A percentile compares a stretch with the other conserved stretches of the same genome.
phyloP scores from a whole-genome alignment of 2,797 vertebrate species.

The Lepus townsendii region DNA sequence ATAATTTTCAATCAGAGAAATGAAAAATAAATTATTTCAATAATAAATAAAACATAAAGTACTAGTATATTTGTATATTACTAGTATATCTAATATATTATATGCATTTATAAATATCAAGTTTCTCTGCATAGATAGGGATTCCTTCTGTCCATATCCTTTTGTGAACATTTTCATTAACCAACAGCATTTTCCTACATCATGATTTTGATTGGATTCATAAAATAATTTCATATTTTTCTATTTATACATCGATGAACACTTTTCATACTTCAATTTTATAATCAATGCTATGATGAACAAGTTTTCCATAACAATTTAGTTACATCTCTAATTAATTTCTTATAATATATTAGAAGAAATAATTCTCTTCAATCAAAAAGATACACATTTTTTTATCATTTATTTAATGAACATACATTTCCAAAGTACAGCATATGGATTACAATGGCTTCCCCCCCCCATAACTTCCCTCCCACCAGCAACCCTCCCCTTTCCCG shows the following conservation, averaged over 20 bases:
- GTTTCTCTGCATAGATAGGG: background rate
- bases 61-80: background rate
- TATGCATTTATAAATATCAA: background rate
- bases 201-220: background rate
- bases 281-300: background rate
- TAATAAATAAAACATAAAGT: background rate
- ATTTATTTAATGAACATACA: too few species aligned
- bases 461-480: too few species aligned
- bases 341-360: background rate
- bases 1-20: background rate
- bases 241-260: background rate
- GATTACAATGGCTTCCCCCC: too few species aligned
- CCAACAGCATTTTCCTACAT: background rate
- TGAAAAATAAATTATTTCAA: background rate
- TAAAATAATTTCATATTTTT: background rate
- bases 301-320: accelerated
- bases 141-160: background rate
- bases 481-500: too few species aligned
- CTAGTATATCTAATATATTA: background rate
- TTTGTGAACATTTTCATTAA: background rate
- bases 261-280: background rate
- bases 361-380: background rate
- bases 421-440: too few species aligned
- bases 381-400: background rate
- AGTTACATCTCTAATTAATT: background rate